Evolutionary conservation across 2,888 invertebrate species (phyloP).

Genomic region (Drosophila seclusa): DNA sequence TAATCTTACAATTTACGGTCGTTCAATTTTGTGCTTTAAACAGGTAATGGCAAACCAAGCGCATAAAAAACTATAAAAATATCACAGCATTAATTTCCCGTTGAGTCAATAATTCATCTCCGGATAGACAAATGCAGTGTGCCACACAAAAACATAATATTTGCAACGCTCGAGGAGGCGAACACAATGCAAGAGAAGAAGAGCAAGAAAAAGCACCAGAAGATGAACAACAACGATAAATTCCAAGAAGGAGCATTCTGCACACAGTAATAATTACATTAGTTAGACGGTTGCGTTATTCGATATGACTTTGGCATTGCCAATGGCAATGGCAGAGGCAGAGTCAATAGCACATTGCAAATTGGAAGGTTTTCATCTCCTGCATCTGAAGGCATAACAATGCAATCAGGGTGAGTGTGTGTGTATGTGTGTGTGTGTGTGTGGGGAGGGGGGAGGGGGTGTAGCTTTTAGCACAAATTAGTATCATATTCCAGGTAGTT

Average conservation of each 20-base stretch:
- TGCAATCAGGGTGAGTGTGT: background rate
- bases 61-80: background rate
- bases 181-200: background rate
- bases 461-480: background rate
- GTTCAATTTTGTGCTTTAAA: background rate
- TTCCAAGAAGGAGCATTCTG: background rate
- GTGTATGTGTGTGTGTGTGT: background rate
- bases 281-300: conserved; percentile 22
- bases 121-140: conserved; percentile 2
- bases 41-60: background rate
- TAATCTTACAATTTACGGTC: background rate
- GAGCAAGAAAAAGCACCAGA: background rate
- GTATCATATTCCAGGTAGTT: conserved; percentile 1
- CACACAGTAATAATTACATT: conserved; percentile 37
- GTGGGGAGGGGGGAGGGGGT: background rate
- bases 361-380: background rate
- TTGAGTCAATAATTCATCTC: background rate
- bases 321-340: conserved; percentile 4
- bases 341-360: conserved; percentile 1
- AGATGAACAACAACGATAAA: conserved; percentile 6
- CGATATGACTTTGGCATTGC: conserved; percentile 19
- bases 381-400: conserved; percentile 8
- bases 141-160: background rate
- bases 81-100: background rate
- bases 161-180: background rate